phyloP scores from a whole-genome alignment of 92 coral and sea anemone genomes.

The Porites lobata region DNA sequence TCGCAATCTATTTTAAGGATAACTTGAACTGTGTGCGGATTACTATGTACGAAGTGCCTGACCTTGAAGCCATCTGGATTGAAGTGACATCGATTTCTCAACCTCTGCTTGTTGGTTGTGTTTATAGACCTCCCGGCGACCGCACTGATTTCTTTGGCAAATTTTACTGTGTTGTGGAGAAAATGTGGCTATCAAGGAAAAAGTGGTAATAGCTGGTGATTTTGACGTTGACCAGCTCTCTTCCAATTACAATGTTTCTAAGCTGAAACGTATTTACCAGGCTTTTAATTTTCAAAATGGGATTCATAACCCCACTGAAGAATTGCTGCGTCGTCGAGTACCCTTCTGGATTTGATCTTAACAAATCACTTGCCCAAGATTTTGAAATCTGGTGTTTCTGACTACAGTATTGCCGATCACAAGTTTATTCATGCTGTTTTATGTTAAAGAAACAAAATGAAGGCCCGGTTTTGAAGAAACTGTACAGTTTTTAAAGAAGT shows the following conservation, averaged over 20 bases:
- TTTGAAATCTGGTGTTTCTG: slow-evolving; percentile 22
- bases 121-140: slow-evolving; percentile 20
- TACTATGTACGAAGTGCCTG: slow-evolving; percentile 4
- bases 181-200: background rate
- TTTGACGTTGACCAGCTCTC: slow-evolving; percentile 11
- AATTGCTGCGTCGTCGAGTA: no score
- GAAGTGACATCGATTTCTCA: slow-evolving; percentile 5
- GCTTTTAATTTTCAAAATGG: no score
- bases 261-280: background rate
- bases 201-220: background rate
- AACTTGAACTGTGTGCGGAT: background rate
- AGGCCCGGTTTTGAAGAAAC: slow-evolving; percentile 6
- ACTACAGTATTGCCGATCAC: slow-evolving; percentile 44
- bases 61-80: slow-evolving; percentile 14
- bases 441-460: slow-evolving; percentile 8
- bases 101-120: slow-evolving; percentile 23
- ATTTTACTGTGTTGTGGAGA: background rate
- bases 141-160: slow-evolving; percentile 24
- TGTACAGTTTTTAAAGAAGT: slow-evolving; percentile 19
- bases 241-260: background rate
- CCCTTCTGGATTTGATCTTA: background rate
- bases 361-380: slow-evolving; percentile 6
- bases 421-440: slow-evolving; percentile 32
- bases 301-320: no score
- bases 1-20: slow-evolving; percentile 19